Conservation (phyloP, 2,113 vertebrate species). For the Holacanthus passer region DNA sequence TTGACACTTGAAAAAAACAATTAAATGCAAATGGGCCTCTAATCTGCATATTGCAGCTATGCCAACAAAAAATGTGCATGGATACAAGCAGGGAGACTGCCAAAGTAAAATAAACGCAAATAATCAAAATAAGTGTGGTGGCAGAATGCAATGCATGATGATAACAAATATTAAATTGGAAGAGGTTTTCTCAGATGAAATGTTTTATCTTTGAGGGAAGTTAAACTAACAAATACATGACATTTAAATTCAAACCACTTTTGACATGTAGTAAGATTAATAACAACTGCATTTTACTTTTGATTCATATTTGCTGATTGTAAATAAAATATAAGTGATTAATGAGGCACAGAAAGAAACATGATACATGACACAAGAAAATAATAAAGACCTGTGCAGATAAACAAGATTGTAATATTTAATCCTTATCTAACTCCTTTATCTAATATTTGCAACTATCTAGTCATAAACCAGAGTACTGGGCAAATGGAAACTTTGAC, state of each 20-base stretch:
- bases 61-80: conserved; percentile 19
- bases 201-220: neutral
- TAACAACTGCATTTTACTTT: neutral
- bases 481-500: no score
- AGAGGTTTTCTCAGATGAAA: neutral
- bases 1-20: conserved; percentile 21
- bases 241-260: neutral
- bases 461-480: neutral
- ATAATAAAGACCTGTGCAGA: no score
- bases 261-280: neutral
- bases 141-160: conserved; percentile 1
- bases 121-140: conserved; percentile 1
- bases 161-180: neutral
- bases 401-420: no score
- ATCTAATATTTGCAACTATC: neutral
- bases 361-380: no score
- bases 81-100: conserved; percentile 4
- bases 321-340: neutral
- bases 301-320: neutral
- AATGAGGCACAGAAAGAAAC: no score
- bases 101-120: conserved; percentile 36
- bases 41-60: conserved; percentile 46
- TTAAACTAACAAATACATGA: neutral
- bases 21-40: conserved; percentile 52
- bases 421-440: no score